phyloP scores from a whole-genome alignment of 2,888 invertebrate genomes.

The Spodoptera exigua region DNA sequence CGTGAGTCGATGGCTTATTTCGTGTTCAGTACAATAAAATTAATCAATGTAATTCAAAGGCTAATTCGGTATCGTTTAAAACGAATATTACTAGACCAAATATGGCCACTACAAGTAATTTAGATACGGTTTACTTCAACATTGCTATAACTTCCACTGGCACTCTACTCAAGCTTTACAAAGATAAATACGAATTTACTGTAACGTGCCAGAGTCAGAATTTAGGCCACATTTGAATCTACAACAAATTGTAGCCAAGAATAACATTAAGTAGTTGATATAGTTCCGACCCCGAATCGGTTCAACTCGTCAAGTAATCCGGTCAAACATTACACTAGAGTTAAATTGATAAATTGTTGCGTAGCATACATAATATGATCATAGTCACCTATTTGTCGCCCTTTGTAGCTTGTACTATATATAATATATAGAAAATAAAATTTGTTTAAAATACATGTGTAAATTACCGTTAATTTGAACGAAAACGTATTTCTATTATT shows the following conservation, averaged over 20 bases:
- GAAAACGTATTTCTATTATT: no score
- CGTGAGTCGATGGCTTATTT: neutral
- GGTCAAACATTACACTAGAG: slow-evolving; percentile 37
- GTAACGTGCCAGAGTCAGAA: slow-evolving; percentile 11
- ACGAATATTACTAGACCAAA: neutral
- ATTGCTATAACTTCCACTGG: slow-evolving; percentile 1
- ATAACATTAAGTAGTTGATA: slow-evolving; percentile 31
- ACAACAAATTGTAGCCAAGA: slow-evolving; percentile 20
- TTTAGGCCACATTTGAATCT: slow-evolving; percentile 18
- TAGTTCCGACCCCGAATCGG: slow-evolving; percentile 27
- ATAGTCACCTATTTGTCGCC: slow-evolving; percentile 24
- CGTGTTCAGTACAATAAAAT: no score
- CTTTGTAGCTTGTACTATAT: slow-evolving; percentile 32
- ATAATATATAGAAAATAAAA: slow-evolving; percentile 28
- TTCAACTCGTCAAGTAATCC: slow-evolving; percentile 29
- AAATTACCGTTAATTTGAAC: no score
- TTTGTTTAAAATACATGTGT: no score
- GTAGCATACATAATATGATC: slow-evolving; percentile 23
- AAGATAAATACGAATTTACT: neutral
- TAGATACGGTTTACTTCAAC: neutral
- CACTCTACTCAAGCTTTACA: slow-evolving; percentile 1
- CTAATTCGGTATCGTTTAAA: neutral
- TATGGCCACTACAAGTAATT: neutral
- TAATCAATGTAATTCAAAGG: no score
- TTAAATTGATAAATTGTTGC: slow-evolving; percentile 45